phyloP scores from a whole-genome alignment of 2,888 invertebrate species.

The Tanaodytes sp. region DNA sequence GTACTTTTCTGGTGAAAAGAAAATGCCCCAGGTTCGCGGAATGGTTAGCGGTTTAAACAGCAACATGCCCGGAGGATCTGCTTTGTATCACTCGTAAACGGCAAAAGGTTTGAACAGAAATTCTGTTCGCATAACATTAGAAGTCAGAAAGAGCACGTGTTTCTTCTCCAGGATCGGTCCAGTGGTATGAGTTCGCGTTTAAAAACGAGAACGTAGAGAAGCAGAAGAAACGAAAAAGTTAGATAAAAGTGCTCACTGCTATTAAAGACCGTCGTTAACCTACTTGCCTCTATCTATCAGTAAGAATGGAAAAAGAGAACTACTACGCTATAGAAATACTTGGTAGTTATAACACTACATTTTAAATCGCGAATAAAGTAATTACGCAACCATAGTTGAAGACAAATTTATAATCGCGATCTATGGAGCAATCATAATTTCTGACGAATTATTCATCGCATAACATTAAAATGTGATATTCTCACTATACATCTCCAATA shows the following conservation, averaged over 20 bases:
- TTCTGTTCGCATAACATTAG: slow-evolving; percentile 20
- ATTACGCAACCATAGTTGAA: no score
- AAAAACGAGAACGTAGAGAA: slow-evolving; percentile 23
- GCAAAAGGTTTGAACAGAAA: slow-evolving; percentile 16
- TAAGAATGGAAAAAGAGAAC: slow-evolving; percentile 31
- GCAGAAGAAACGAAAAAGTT: slow-evolving; percentile 32
- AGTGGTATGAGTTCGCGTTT: slow-evolving; percentile 22
- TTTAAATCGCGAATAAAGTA: no score
- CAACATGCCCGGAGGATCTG: slow-evolving; percentile 8
- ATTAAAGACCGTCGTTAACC: slow-evolving; percentile 41
- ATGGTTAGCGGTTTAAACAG: slow-evolving; percentile 7
- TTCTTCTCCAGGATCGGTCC: slow-evolving; percentile 17
- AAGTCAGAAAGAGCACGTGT: slow-evolving; percentile 25
- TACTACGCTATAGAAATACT: background rate
- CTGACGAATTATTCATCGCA: no score
- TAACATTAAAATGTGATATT: no score
- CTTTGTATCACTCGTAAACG: slow-evolving; percentile 15
- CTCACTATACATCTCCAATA: no score
- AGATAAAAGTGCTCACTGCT: slow-evolving; percentile 37
- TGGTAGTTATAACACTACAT: no score
- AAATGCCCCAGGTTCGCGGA: background rate
- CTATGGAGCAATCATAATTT: no score
- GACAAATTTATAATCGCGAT: no score
- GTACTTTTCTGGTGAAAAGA: no score
- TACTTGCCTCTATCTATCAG: slow-evolving; percentile 45